Percentiles rank a stretch among this genome's conserved stretches.
These are phyloP conservation scores for Bombus consobrinus DNA, from an alignment of 1,140 invertebrate genomes.

Conservation along the genomic window DNA sequence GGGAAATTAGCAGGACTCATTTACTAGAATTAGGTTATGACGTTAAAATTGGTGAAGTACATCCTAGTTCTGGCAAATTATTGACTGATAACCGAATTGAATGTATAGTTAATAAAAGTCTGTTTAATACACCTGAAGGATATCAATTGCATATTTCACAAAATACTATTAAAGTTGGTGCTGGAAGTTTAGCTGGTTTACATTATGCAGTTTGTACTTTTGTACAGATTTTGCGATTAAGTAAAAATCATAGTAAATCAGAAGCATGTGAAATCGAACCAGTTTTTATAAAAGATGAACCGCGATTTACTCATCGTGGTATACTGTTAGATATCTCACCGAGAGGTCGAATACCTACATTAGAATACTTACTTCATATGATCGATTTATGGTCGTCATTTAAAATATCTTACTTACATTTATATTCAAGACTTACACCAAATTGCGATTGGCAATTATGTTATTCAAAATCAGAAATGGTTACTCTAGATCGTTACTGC, in stretches of 20 bases:
- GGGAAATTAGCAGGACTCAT: conserved; percentile 81
- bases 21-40: conserved; percentile 81
- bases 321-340: conserved; percentile 86
- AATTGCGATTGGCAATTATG: conserved; percentile 83
- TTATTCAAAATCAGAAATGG: conserved; percentile 84
- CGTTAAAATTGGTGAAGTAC: conserved; percentile 82
- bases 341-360: conserved; percentile 85
- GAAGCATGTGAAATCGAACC: conserved; percentile 77
- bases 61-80: conserved; percentile 79
- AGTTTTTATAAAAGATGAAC: conserved; percentile 86
- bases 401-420: conserved; percentile 86
- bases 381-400: conserved; percentile 85
- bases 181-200: conserved; percentile 84
- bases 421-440: conserved; percentile 83
- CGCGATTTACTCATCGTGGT: conserved; percentile 84
- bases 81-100: conserved; percentile 79
- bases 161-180: conserved; percentile 84
- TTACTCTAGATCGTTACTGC: conserved; percentile 87
- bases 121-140: conserved; percentile 80
- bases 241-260: conserved; percentile 72
- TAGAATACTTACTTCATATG: conserved; percentile 85
- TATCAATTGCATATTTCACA: conserved; percentile 83
- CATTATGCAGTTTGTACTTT: conserved; percentile 86
- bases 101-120: conserved; percentile 80
- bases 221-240: conserved; percentile 85